Evolutionary conservation across 2,888 invertebrate species (phyloP).

Genomic region (Teleogryllus oceanicus): DNA sequence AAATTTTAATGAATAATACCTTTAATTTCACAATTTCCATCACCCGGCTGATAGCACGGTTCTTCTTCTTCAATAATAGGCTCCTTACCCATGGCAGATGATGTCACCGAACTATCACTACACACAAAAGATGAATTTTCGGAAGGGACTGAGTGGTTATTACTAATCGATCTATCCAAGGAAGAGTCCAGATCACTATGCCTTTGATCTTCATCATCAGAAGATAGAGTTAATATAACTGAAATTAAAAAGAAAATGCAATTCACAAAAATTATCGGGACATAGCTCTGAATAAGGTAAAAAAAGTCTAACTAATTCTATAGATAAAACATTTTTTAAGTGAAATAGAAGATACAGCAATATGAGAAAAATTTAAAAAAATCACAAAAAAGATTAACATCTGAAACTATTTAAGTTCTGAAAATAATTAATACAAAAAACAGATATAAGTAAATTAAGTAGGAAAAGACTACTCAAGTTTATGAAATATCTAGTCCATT

Average conservation of each 20-base stretch:
- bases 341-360: too few species aligned
- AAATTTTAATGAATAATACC: background rate
- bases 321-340: too few species aligned
- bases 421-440: too few species aligned
- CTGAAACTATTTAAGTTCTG: too few species aligned
- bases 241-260: slow-evolving; percentile 23
- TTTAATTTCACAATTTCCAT: slow-evolving; percentile 20
- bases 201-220: slow-evolving; percentile 60
- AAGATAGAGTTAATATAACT: slow-evolving; percentile 50
- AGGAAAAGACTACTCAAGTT: too few species aligned
- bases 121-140: slow-evolving; percentile 18
- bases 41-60: slow-evolving; percentile 10
- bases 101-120: slow-evolving; percentile 25
- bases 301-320: too few species aligned
- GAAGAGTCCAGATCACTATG: slow-evolving; percentile 42
- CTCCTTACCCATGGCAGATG: slow-evolving; percentile 27
- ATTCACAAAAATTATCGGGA: too few species aligned
- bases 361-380: too few species aligned
- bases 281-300: too few species aligned
- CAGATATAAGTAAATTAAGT: too few species aligned
- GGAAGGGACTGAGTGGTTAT: background rate
- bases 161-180: slow-evolving; percentile 5
- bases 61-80: slow-evolving; percentile 31
- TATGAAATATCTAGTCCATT: too few species aligned
- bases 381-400: too few species aligned